Evolutionary conservation across 2,113 vertebrate species (phyloP).

Genomic region (Lycocorax pyrrhopterus): DNA sequence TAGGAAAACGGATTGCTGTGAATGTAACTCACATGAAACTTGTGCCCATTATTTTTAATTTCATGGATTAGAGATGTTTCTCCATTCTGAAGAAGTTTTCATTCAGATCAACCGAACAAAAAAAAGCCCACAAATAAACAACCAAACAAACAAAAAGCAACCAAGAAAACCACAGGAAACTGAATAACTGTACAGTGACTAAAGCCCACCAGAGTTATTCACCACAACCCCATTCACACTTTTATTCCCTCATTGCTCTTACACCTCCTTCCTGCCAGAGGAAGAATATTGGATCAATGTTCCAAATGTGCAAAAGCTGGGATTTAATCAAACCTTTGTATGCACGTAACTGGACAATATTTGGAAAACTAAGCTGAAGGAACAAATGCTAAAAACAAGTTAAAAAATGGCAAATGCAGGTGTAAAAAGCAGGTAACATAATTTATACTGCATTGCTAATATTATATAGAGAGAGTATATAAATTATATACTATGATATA

Average conservation of each 20-base stretch:
- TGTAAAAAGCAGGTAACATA: background rate
- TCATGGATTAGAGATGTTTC: background rate
- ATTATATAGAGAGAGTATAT: too few relatives aligned
- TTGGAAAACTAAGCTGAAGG: background rate
- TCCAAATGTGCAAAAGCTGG: background rate
- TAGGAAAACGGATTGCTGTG: background rate
- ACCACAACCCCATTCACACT: background rate
- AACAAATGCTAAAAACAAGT: background rate
- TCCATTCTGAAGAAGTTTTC: background rate
- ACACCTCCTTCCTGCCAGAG: background rate
- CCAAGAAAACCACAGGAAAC: background rate
- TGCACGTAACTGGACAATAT: background rate
- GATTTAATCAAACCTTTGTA: background rate
- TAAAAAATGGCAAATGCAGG: fast-evolving
- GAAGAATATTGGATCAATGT: background rate
- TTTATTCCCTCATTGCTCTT: background rate
- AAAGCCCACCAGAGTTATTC: background rate
- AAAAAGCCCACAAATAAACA: background rate
- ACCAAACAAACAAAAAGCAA: background rate
- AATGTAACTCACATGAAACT: background rate
- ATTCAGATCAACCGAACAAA: background rate
- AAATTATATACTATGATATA: background rate
- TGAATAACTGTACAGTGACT: background rate
- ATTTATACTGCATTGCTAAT: background rate
- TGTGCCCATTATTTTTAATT: background rate